Evolutionary conservation across 2,113 vertebrate genomes (phyloP), one percentile per base, ranked within the genome.

Genomic region (Dipodomys merriami): DNA sequence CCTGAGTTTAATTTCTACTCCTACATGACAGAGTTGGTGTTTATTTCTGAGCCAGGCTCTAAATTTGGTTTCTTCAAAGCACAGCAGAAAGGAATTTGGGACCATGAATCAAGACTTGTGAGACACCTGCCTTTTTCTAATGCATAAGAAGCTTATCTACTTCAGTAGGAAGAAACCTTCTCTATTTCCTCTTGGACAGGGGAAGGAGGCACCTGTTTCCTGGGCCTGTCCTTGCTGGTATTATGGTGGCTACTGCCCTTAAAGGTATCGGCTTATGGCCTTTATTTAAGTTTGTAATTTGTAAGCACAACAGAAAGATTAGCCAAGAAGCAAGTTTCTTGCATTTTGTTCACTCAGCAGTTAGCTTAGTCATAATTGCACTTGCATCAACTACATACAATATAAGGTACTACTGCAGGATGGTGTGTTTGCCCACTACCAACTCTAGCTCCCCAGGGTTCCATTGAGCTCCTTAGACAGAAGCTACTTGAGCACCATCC

Each of bases 381-480:
- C 80, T 83, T 71, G 72, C 15, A 88, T 80, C 60, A 95, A 57
- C 81, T 39, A n/a, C 22, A 71, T 11, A 80, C 4, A 13, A 16
- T 10, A 46, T 7, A 39, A 65, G 22, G 60, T 53, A 33, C 23
- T 19, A 20, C 23, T 87, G 86, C 39, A 46, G 62, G 44, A 30
- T 25, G 11, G 65, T 20, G 64, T 10, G 1, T 44, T 35, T 57
- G 67, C 49, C 35, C n/a, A 27, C 49, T 49, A 35, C 64, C 60
- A 86, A 7, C 62, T 27, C 68, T 0, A 1, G 49, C 60, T 91
- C 53, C 86, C 30, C 2, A 2, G 12, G 60, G 82, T 49, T 33
- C 83, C 35, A 8, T 0, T 96, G 83, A 60, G 88, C 94, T 96
- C 57, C 39, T 94, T 92, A 80, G 71, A 91, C 65, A 78, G 53